Percentiles rank a stretch among this genome's conserved stretches.
These are phyloP conservation scores for Phalloptychus januarius DNA, from an alignment of 2,797 vertebrate genomes.

Conservation along the genomic window DNA sequence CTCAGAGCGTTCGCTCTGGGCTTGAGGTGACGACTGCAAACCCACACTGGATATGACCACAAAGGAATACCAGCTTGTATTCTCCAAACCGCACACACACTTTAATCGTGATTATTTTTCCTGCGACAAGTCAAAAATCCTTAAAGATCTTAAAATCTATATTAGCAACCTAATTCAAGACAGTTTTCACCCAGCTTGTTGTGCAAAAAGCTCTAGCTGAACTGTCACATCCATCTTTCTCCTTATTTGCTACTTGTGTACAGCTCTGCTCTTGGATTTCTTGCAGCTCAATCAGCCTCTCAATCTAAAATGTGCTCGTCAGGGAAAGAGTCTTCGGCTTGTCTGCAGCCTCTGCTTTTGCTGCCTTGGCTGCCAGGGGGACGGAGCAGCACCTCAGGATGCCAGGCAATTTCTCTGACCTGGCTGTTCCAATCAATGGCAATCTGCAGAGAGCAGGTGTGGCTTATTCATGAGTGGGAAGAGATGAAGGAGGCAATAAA, in stretches of 20 bases:
- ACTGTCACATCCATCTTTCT: slow-evolving; percentile 32
- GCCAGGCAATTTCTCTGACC: slow-evolving; percentile 48
- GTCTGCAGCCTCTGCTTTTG: slow-evolving; percentile 18
- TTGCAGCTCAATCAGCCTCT: slow-evolving; percentile 31
- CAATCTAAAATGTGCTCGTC: slow-evolving; percentile 17
- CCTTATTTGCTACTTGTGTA: slow-evolving; percentile 30
- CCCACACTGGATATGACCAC: slow-evolving; percentile 31
- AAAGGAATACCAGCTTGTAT: slow-evolving; percentile 34
- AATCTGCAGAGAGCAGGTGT: slow-evolving; percentile 38
- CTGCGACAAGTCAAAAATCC: slow-evolving; percentile 36
- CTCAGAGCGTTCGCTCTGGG: slow-evolving; percentile 38
- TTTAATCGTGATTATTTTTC: slow-evolving; percentile 56
- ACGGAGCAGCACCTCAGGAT: slow-evolving; percentile 32
- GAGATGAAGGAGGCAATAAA: slow-evolving; percentile 20
- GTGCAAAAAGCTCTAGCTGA: slow-evolving; percentile 30
- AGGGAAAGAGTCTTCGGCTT: slow-evolving; percentile 29
- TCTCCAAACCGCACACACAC: slow-evolving; percentile 14
- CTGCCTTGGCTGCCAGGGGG: slow-evolving; percentile 24
- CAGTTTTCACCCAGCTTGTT: background rate
- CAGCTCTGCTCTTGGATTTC: slow-evolving; percentile 24
- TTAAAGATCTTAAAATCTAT: slow-evolving; percentile 30
- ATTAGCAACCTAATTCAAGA: slow-evolving; percentile 12
- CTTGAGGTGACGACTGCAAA: slow-evolving; percentile 44
- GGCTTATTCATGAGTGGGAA: slow-evolving; percentile 26
- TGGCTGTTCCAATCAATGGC: slow-evolving; percentile 47